phyloP scores from a whole-genome alignment of 2,888 invertebrate species.

The Drosophila melanosoma region DNA sequence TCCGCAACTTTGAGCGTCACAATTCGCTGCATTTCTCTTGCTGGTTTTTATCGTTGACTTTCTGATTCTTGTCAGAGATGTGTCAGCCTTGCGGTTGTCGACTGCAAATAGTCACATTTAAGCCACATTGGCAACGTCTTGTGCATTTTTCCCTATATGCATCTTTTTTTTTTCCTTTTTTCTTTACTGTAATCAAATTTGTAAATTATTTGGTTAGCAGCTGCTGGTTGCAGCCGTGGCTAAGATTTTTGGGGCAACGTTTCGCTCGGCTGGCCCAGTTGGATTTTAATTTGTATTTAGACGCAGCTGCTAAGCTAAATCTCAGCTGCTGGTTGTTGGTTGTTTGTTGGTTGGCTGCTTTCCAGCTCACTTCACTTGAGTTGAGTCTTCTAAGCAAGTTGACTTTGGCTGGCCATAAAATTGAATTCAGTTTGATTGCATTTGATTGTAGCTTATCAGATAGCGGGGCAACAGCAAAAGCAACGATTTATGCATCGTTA shows the following conservation, averaged over 20 bases:
- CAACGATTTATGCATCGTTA: slow-evolving; percentile 77
- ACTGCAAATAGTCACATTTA: slow-evolving; percentile 25
- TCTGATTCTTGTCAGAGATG: slow-evolving; percentile 37
- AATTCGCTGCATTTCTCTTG: slow-evolving; percentile 63
- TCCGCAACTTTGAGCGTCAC: slow-evolving; percentile 58
- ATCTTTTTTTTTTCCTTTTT: slow-evolving; percentile 2
- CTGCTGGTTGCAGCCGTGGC: slow-evolving; percentile 16
- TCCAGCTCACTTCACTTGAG: slow-evolving; percentile 72
- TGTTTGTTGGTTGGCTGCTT: slow-evolving; percentile 38
- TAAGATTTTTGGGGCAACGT: slow-evolving; percentile 29
- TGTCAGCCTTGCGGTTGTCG: slow-evolving; percentile 3
- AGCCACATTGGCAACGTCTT: slow-evolving; percentile 29
- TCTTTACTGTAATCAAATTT: slow-evolving; percentile 64
- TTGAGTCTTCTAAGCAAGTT: slow-evolving; percentile 63
- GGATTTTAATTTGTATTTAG: slow-evolving; percentile 72
- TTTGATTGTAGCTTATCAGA: slow-evolving; percentile 80
- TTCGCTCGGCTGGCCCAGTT: slow-evolving; percentile 36
- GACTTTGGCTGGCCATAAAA: slow-evolving; percentile 63
- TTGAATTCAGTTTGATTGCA: slow-evolving; percentile 80
- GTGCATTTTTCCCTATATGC: slow-evolving; percentile 16
- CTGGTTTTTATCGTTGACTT: slow-evolving; percentile 25
- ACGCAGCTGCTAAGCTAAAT: slow-evolving; percentile 59
- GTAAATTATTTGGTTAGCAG: slow-evolving; percentile 63
- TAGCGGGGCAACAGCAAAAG: slow-evolving; percentile 23
- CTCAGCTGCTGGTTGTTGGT: slow-evolving; percentile 17